Evolutionary conservation across 2,113 vertebrate genomes (phyloP).

Genomic region (Girardinichthys multiradiatus): DNA sequence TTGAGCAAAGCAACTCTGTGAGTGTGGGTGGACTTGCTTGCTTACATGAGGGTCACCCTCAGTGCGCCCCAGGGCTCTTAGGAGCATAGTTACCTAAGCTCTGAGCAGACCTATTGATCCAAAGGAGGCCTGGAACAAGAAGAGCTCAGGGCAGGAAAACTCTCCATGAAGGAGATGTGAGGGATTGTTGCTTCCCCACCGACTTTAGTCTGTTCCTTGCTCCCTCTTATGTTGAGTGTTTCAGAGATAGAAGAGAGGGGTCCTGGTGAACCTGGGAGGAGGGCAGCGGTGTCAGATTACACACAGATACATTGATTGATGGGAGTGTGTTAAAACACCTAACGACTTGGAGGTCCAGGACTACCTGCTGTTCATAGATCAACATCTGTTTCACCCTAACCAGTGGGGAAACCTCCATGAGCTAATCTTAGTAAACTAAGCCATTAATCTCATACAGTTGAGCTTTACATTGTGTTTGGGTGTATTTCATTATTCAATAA

Average conservation of each 20-base stretch:
- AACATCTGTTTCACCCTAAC: conserved; percentile 25
- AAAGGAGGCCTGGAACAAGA: conserved; percentile 39
- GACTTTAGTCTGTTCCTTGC: neutral
- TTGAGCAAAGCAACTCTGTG: conserved; percentile 41
- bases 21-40: conserved; percentile 22
- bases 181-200: conserved; percentile 12
- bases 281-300: conserved; percentile 44
- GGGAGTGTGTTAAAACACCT: conserved; percentile 8
- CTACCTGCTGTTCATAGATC: conserved; percentile 34
- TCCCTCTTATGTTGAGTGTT: conserved; percentile 34
- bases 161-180: conserved; percentile 29
- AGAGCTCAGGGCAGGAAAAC: conserved; percentile 43
- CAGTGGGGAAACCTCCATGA: conserved; percentile 20
- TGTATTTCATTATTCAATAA: neutral
- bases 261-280: conserved; percentile 36
- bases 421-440: conserved; percentile 12
- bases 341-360: conserved; percentile 15
- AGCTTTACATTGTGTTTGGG: neutral
- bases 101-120: conserved; percentile 60
- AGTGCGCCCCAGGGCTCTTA: conserved; percentile 24
- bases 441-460: conserved; percentile 10
- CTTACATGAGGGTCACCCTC: conserved; percentile 55
- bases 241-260: conserved; percentile 20
- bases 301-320: conserved; percentile 55
- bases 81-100: conserved; percentile 50